phyloP scores from a whole-genome alignment of 2,113 vertebrate species.

The Nycticryphes semicollaris region DNA sequence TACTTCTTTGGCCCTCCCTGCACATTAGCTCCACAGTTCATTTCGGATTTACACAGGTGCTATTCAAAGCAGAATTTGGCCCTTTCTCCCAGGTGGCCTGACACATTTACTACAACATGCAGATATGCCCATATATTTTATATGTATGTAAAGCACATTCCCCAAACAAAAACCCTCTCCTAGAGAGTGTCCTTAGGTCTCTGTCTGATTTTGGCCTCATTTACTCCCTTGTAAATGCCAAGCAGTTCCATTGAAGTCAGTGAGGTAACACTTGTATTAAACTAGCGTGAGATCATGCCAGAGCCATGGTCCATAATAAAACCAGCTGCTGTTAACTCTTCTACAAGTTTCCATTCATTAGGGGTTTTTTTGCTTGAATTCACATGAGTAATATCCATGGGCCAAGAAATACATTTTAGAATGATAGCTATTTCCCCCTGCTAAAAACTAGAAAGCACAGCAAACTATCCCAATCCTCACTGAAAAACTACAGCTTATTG shows the following conservation, averaged over 20 bases:
- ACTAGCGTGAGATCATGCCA: constrained; percentile 36
- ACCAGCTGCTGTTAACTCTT: constrained; percentile 37
- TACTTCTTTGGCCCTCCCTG: not conserved
- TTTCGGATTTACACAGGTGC: constrained; percentile 9
- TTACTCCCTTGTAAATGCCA: constrained; percentile 15
- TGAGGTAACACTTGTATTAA: constrained; percentile 36
- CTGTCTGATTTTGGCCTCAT: constrained; percentile 43
- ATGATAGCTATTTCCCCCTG: constrained; percentile 23
- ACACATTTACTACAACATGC: not conserved
- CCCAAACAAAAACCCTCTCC: constrained; percentile 8
- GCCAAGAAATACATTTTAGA: constrained; percentile 52
- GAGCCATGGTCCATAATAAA: constrained; percentile 31
- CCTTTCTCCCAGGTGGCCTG: not conserved
- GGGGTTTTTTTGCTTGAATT: constrained; percentile 3
- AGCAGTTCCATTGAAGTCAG: not conserved
- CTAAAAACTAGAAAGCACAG: constrained; percentile 8
- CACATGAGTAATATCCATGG: not conserved
- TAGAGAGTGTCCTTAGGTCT: not conserved
- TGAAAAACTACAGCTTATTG: not conserved
- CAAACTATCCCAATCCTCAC: not conserved
- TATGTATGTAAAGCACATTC: not conserved
- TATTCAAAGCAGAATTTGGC: not conserved
- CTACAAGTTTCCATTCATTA: constrained; percentile 64
- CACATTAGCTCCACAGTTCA: not conserved
- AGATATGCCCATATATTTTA: not conserved